Evolutionary conservation across 1,140 invertebrate genomes (phyloP).

Genomic region (Cardiocondyla obscurior): DNA sequence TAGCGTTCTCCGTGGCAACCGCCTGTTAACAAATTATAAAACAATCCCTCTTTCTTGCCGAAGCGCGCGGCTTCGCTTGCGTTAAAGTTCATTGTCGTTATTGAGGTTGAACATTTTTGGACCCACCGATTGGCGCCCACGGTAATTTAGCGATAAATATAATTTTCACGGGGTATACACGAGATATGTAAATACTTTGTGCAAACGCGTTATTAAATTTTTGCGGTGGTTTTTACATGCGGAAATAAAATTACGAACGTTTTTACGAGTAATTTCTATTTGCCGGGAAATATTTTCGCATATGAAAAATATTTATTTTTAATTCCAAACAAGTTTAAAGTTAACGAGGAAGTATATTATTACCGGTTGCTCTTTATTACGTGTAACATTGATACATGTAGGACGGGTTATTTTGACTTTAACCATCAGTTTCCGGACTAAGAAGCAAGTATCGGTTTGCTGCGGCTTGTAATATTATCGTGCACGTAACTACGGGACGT

Average conservation of each 20-base stretch:
- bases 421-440: neutral
- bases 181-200: neutral
- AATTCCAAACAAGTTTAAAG: neutral
- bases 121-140: neutral
- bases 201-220: neutral
- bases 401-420: too few species aligned
- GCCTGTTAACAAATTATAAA: slow-evolving; percentile 52
- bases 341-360: neutral
- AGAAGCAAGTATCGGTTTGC: neutral
- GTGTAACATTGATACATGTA: neutral
- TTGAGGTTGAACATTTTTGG: neutral
- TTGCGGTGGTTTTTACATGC: neutral
- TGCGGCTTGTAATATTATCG: neutral
- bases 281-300: neutral
- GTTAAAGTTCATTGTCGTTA: neutral
- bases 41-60: slow-evolving; percentile 11
- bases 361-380: neutral
- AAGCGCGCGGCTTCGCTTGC: neutral
- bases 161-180: too few species aligned
- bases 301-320: neutral
- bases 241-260: neutral
- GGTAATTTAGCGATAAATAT: neutral
- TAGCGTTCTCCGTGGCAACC: slow-evolving; percentile 35
- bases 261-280: neutral
- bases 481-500: neutral